phyloP scores from a whole-genome alignment of 2,797 vertebrate genomes.

The Danio aesculapii region DNA sequence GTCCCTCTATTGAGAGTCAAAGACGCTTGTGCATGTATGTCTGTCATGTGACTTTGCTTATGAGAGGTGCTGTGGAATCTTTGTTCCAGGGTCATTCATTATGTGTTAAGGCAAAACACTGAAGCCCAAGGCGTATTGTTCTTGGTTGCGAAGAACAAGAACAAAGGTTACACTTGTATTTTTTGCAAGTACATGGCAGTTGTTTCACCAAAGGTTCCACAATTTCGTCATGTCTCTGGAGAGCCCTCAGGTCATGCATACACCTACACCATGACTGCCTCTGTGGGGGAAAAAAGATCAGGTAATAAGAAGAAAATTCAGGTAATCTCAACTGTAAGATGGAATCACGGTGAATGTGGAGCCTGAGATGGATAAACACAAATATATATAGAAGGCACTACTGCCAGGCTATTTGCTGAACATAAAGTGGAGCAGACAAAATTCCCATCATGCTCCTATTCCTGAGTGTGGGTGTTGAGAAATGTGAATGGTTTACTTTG shows the following conservation, averaged over 20 bases:
- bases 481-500: not conserved
- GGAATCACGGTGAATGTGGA: conserved; percentile 12
- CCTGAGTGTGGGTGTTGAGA: not conserved
- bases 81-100: conserved; percentile 15
- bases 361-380: conserved; percentile 15
- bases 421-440: conserved; percentile 25
- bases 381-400: conserved; percentile 19
- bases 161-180: conserved; percentile 17
- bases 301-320: conserved; percentile 24
- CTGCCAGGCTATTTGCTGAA: conserved; percentile 12
- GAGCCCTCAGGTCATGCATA: conserved; percentile 14
- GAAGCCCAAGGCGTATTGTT: conserved; percentile 9
- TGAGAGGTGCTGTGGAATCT: conserved; percentile 18
- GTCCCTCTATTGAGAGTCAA: conserved; percentile 39
- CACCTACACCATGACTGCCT: conserved; percentile 19
- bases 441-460: conserved; percentile 59
- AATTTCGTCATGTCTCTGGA: conserved; percentile 35
- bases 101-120: not conserved
- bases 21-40: conserved; percentile 24
- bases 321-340: conserved; percentile 8
- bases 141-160: not conserved
- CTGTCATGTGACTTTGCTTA: conserved; percentile 14
- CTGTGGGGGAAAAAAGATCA: not conserved
- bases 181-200: not conserved
- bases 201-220: conserved; percentile 40